phyloP scores from a whole-genome alignment of 2,797 vertebrate genomes.

The Eidolon dupreanum region DNA sequence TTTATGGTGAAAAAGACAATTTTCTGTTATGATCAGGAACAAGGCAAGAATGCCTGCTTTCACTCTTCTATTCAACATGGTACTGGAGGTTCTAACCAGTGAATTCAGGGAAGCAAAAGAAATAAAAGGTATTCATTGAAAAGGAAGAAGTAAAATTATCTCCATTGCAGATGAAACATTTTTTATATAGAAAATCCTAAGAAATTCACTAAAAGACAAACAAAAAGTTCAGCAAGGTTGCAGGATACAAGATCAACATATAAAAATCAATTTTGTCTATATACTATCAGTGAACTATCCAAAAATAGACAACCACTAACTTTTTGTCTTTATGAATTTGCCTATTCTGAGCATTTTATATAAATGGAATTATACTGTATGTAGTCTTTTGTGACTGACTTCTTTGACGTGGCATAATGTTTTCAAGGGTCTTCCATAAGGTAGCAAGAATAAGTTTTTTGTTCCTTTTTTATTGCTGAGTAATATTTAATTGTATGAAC shows the following conservation, averaged over 20 bases:
- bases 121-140: neutral
- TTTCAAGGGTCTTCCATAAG: neutral
- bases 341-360: neutral
- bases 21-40: neutral
- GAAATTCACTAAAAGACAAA: neutral
- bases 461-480: neutral
- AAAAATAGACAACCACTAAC: neutral
- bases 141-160: neutral
- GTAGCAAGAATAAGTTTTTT: neutral
- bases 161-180: neutral
- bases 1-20: slow-evolving; percentile 6
- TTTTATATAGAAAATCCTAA: neutral
- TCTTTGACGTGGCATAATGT: neutral
- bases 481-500: neutral
- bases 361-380: neutral
- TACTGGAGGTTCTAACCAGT: neutral
- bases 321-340: slow-evolving; percentile 21
- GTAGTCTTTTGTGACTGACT: neutral
- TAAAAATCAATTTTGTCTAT: neutral
- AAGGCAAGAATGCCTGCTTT: neutral
- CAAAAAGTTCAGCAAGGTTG: neutral
- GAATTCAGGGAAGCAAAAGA: neutral
- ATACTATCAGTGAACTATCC: neutral
- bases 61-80: neutral
- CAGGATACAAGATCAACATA: slow-evolving; percentile 2